These are phyloP conservation scores for Lycophotia porphyrea DNA, from an alignment of 2,888 invertebrate species.

Conservation along the genomic window DNA sequence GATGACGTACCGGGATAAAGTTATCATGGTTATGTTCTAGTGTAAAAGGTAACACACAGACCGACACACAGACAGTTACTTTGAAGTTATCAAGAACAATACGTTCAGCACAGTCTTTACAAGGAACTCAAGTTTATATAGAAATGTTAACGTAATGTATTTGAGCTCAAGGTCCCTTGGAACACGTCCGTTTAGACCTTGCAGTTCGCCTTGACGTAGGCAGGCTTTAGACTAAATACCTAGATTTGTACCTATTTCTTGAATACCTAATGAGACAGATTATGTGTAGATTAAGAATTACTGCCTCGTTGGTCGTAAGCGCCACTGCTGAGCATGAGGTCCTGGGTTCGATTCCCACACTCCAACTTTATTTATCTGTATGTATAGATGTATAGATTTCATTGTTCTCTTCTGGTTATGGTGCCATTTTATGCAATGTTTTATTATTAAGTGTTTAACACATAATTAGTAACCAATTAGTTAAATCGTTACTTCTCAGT, in stretches of 20 bases:
- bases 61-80: not conserved
- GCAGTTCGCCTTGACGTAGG: constrained; percentile 53
- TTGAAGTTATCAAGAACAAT: not conserved
- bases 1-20: no score
- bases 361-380: no score
- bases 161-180: constrained; percentile 58
- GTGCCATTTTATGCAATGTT: not conserved
- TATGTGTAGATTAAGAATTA: no score
- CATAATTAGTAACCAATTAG: constrained; percentile 29
- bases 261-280: not conserved
- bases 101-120: constrained; percentile 31
- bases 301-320: no score
- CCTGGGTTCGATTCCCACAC: no score
- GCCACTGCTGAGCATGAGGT: no score
- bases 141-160: constrained; percentile 50
- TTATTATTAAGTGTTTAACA: not conserved
- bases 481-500: constrained; percentile 5
- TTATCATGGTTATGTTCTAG: no score
- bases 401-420: not conserved
- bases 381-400: no score
- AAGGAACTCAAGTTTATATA: constrained; percentile 48
- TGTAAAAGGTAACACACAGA: not conserved
- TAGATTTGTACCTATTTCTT: constrained; percentile 19
- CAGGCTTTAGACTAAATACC: constrained; percentile 38
- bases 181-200: constrained; percentile 63